Conservation (phyloP, 2,113 vertebrate genomes). For the Ancistrus triradiatus region DNA sequence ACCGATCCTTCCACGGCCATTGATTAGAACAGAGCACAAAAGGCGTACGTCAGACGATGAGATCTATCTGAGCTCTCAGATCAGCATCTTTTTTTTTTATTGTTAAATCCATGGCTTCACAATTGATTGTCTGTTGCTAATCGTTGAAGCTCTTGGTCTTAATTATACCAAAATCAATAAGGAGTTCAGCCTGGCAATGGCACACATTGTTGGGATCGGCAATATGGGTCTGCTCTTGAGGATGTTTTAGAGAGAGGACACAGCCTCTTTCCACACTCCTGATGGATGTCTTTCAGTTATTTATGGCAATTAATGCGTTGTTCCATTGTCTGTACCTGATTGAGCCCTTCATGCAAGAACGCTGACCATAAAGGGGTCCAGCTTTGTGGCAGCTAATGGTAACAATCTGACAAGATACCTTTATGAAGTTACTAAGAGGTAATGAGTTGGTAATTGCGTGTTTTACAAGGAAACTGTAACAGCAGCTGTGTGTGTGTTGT, state of each 20-base stretch:
- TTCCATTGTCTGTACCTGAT: background rate
- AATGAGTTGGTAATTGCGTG: background rate
- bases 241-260: background rate
- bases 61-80: background rate
- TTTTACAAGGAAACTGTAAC: background rate
- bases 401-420: background rate
- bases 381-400: too few relatives aligned
- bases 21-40: slow-evolving; percentile 12
- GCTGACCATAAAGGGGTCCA: background rate
- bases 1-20: background rate
- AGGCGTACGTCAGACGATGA: slow-evolving; percentile 1
- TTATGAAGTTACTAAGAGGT: background rate
- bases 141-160: background rate
- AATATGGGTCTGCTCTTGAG: background rate
- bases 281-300: background rate
- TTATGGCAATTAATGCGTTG: background rate
- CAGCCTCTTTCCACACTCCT: background rate
- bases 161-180: slow-evolving; percentile 32
- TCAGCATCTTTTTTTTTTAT: background rate
- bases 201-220: background rate
- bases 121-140: slow-evolving; percentile 26
- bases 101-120: slow-evolving; percentile 6
- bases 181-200: background rate
- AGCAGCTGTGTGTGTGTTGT: background rate
- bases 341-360: background rate